These are phyloP conservation scores for Pollenia griseotomentosa DNA, from an alignment of 2,888 invertebrate genomes.

Conservation along the genomic window DNA sequence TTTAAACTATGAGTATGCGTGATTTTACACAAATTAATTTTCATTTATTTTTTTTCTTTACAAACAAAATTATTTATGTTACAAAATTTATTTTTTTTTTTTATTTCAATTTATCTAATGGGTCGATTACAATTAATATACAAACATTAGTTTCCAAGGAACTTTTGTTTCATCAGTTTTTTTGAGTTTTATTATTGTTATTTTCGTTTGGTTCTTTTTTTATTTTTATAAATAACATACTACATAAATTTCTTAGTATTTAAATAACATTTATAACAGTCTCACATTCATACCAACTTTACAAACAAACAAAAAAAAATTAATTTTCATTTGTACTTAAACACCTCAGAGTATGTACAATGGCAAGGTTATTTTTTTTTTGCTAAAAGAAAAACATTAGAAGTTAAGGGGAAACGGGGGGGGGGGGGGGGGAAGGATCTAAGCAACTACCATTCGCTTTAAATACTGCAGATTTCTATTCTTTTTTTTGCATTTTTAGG, in stretches of 20 bases:
- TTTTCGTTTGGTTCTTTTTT: slow-evolving; percentile 2
- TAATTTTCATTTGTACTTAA: slow-evolving; percentile 2
- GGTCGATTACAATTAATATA: too few relatives aligned
- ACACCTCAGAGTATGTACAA: slow-evolving; percentile 34
- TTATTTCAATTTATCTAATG: too few relatives aligned
- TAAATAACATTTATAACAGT: slow-evolving; percentile 40
- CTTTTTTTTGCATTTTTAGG: background rate
- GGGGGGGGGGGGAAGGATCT: too few relatives aligned
- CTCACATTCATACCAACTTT: background rate
- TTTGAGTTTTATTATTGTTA: background rate
- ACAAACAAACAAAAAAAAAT: background rate
- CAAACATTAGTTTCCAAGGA: slow-evolving; percentile 8
- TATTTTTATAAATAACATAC: background rate
- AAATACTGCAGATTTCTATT: slow-evolving; percentile 2
- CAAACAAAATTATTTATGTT: too few relatives aligned
- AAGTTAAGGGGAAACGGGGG: too few relatives aligned
- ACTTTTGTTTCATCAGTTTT: slow-evolving; percentile 44
- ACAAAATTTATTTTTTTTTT: too few relatives aligned
- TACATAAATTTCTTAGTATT: slow-evolving; percentile 1
- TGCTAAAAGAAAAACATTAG: background rate
- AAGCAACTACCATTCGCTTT: slow-evolving; percentile 29
- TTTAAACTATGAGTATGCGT: too few relatives aligned
- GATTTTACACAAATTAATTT: too few relatives aligned
- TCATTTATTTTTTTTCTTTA: too few relatives aligned
- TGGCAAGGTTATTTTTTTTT: slow-evolving; percentile 31